Conservation (phyloP, 2,888 invertebrate species). For the Parelbella ahira region DNA sequence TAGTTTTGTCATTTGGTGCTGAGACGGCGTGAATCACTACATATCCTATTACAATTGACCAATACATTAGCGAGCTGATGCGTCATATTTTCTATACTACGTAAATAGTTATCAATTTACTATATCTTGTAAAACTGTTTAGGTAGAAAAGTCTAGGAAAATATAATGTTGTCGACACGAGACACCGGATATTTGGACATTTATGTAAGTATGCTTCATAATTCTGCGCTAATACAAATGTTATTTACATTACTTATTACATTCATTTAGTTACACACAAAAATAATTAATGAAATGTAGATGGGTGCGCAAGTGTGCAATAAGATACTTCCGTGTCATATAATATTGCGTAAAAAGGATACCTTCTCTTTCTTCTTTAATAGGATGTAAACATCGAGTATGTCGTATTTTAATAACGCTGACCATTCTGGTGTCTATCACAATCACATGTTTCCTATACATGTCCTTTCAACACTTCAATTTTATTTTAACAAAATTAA, state of each 20-base stretch:
- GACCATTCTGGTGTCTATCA: conserved; percentile 53
- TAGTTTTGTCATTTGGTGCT: conserved; percentile 31
- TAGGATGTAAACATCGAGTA: conserved; percentile 60
- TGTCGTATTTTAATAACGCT: conserved; percentile 64
- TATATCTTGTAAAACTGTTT: background rate
- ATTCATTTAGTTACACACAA: too few relatives aligned
- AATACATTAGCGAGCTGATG: conserved; percentile 56
- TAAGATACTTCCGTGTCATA: too few relatives aligned
- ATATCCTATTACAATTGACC: conserved; percentile 62
- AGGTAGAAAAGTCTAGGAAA: too few relatives aligned
- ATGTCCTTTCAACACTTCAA: conserved; percentile 35
- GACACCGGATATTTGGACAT: too few relatives aligned
- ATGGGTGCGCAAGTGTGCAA: too few relatives aligned
- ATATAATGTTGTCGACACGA: too few relatives aligned
- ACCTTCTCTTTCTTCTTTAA: conserved; percentile 65
- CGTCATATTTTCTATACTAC: conserved; percentile 52
- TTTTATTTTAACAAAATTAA: background rate
- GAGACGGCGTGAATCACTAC: conserved; percentile 61
- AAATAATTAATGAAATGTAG: too few relatives aligned
- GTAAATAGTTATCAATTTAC: conserved; percentile 22
- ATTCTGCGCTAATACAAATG: too few relatives aligned
- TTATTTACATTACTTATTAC: too few relatives aligned
- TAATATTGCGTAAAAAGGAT: too few relatives aligned
- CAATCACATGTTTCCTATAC: conserved; percentile 56
- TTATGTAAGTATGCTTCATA: too few relatives aligned